Base-by-base conservation (phyloP, 2,113 vertebrate genomes). In the Bubalus kerabau region DNA sequence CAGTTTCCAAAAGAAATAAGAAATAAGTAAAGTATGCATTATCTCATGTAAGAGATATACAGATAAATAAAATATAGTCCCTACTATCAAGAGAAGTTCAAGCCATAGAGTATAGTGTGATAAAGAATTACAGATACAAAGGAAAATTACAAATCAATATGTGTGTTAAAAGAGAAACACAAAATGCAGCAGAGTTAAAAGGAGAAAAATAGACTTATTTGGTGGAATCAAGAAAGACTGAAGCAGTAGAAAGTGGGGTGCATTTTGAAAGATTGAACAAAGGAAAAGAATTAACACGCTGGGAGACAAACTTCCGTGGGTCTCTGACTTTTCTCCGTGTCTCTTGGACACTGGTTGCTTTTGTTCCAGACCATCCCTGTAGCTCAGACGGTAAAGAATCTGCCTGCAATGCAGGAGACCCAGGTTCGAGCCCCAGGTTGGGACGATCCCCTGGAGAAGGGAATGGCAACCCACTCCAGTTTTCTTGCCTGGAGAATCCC, bases 391-490 rank as follows among this genome's bases (percentile, higher is more conserved):
- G n/a, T 23, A 71, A 40, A 71, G n/a, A 71, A 40, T 40, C 19
- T 40, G n/a, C 67, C 5, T 23, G n/a, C n/a, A 40, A 23, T 71
- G n/a, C 67, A 71, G 67, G n/a, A 23, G 10, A 71, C 2, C n/a
- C 0, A 0, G 67, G 21, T 71, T 71, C 0, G 0, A 71, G 19
- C 19, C n/a, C 19, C n/a, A 23, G 67, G 19, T 71, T 71, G 67
- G n/a, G 19, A 71, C 0, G 5, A 71, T 23, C 19, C 19, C n/a
- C 67, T 71, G 21, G n/a, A 40, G n/a, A 71, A 71, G 67, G 67
- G 19, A 71, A 71, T 71, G n/a, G n/a, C 67, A 71, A 23, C n/a
- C 19, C 67, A 6, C 19, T 23, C 67, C n/a, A 40, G 67, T 71
- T 40, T 23, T 40, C n/a, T 40, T 71, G n/a, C 21, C 19, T 71